Evolutionary conservation across 2,888 invertebrate species (phyloP), one percentile per base, ranked within the genome.

Genomic region (Lithophane ornitopus): DNA sequence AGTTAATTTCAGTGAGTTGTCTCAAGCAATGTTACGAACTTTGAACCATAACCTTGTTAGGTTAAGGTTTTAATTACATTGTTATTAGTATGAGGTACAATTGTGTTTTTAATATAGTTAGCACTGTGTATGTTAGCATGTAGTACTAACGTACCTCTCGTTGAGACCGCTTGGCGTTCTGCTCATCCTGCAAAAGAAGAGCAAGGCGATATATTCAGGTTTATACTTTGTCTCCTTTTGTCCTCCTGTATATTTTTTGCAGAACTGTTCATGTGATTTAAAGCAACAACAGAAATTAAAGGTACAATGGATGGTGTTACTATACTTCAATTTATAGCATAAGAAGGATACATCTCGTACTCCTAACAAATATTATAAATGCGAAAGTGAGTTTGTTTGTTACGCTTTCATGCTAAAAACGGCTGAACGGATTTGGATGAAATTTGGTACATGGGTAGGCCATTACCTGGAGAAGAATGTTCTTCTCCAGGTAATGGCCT

Each of bases 141-240:
- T 78, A 76, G 85, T 86, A 84, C 88, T 74, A 74, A 87, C 88
- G 87, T 86, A 87, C 87, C 88, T 87, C 87, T 80, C 81, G 84
- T 71, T 87, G 88, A 58, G 79, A 73, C 84, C 76, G 87, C 87
- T 87, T 87, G 86, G 76, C 76, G 26, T 76, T 74, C 88, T 81
- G 79, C 81, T 87, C 80, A 87, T 84, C 87, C 87, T 87, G 87
- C 52, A 87, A 87, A 85, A 87, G 79, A 87, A 87, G 82, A 87
- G 78, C 86, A 78, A 70, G 59, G 69, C 59, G 77, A 81, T 84
- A 78, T 76, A 84, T 70, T 82, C 28, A 75, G 34, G 56, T 56
- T 58, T 76, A 16, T 61, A 46, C n/a, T 78, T 65, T 69, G 46
- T 72, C 41, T 54, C 39, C 46, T 62, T 73, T 62, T 78, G 28